phyloP scores from a whole-genome alignment of 2,797 vertebrate species.

The Acridotheres tristis region DNA sequence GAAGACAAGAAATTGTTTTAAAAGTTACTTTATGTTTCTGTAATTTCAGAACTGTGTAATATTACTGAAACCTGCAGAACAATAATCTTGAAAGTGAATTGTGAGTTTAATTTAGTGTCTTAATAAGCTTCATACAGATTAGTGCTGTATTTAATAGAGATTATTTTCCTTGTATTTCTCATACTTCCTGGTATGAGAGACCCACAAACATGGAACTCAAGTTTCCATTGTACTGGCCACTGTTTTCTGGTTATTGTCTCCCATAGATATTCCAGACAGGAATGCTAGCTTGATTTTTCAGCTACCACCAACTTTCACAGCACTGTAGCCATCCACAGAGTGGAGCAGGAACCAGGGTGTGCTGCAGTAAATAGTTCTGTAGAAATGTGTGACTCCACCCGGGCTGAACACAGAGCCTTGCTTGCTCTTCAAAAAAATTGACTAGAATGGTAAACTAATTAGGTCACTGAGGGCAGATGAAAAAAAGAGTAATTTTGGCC shows the following conservation, averaged over 20 bases:
- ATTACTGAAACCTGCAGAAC: not conserved
- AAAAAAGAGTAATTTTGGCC: not conserved
- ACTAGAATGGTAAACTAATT: not conserved
- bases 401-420: not conserved
- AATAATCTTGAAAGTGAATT: not conserved
- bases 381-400: not conserved
- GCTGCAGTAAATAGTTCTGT: not conserved
- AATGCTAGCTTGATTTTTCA: not conserved
- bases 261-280: not conserved
- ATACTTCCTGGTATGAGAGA: not conserved
- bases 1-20: not conserved
- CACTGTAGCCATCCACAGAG: not conserved
- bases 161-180: not conserved
- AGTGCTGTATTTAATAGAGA: not conserved
- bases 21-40: not conserved
- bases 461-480: not conserved
- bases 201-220: not conserved
- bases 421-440: not conserved
- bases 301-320: not conserved
- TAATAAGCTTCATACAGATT: not conserved
- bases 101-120: not conserved
- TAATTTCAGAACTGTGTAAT: not conserved
- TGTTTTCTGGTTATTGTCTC: not conserved
- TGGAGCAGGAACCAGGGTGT: not conserved
- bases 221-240: not conserved